These are phyloP conservation scores for Lithobates sylvaticus DNA, from an alignment of 2,797 vertebrate species.

Conservation along the genomic window DNA sequence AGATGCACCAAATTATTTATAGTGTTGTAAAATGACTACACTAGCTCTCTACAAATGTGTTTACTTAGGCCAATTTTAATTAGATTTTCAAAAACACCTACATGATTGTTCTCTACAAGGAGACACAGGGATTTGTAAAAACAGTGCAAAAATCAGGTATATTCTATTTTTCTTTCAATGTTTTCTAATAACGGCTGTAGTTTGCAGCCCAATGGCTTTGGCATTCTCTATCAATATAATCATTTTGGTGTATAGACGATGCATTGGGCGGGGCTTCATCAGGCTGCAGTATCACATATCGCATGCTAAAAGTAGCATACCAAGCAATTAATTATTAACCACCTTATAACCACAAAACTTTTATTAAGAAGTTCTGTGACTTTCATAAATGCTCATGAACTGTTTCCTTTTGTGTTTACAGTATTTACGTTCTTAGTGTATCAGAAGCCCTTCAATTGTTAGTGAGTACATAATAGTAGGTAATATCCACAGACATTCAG, in stretches of 20 bases:
- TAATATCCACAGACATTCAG: too few relatives aligned
- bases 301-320: neutral
- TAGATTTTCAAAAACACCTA: slow-evolving; percentile 28
- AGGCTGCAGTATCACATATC: neutral
- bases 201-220: neutral
- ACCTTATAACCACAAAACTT: neutral
- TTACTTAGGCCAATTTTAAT: slow-evolving; percentile 49
- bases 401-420: neutral
- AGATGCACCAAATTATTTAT: slow-evolving; percentile 50
- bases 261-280: neutral
- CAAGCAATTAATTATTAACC: neutral
- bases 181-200: neutral
- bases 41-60: slow-evolving; percentile 32
- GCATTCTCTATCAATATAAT: neutral
- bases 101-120: neutral
- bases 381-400: neutral
- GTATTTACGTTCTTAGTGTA: neutral
- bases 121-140: neutral
- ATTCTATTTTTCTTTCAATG: neutral
- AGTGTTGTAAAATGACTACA: slow-evolving; percentile 43
- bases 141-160: neutral
- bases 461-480: neutral
- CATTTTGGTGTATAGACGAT: neutral
- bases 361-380: neutral
- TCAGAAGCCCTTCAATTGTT: neutral